phyloP scores from a whole-genome alignment of 2,888 invertebrate genomes.

The Troilus luridus region DNA sequence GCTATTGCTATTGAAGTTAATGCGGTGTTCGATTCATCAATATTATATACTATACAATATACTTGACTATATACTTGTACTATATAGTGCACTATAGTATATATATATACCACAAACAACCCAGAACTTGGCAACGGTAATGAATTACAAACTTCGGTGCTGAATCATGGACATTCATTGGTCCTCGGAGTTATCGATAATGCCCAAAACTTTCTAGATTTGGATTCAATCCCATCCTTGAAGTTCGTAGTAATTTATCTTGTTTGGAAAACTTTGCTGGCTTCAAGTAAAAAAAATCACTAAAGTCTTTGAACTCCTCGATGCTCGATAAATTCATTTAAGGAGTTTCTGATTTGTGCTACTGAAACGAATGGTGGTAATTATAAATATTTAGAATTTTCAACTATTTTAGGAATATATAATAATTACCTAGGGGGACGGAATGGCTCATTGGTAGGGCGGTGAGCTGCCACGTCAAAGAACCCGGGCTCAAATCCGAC shows the following conservation, averaged over 20 bases:
- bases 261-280: not conserved
- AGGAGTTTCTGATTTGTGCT: no score
- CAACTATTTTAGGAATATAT: no score
- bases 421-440: no score
- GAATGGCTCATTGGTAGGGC: no score
- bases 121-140: not conserved
- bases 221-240: not conserved
- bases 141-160: not conserved
- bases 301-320: not conserved
- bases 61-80: no score
- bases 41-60: no score
- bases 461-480: no score
- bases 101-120: not conserved
- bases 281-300: not conserved
- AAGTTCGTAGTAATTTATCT: not conserved
- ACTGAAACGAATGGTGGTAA: no score
- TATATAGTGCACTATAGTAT: no score
- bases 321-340: no score
- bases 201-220: not conserved
- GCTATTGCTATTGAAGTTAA: not conserved
- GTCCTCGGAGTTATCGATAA: not conserved
- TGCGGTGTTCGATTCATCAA: not conserved
- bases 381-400: no score
- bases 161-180: not conserved
- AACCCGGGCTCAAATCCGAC: no score